Evolutionary conservation across 2,797 vertebrate genomes (phyloP).

Genomic region (Sebastes taczanowskii): DNA sequence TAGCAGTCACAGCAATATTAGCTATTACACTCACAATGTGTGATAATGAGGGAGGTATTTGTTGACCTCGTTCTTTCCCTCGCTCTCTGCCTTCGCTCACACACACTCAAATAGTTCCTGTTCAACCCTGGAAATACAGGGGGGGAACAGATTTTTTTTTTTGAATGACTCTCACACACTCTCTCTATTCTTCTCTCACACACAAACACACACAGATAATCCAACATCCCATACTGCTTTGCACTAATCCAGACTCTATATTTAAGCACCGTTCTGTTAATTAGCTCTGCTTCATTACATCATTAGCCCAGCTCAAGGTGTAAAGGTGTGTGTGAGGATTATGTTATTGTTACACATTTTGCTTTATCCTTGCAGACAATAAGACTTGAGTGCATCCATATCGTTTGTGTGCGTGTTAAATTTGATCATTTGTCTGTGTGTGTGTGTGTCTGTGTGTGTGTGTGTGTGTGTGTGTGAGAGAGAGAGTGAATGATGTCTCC

Average conservation of each 20-base stretch:
- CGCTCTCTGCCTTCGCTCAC: not conserved
- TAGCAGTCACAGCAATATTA: not conserved
- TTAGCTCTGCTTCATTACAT: slow-evolving; percentile 25
- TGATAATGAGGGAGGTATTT: slow-evolving; percentile 4
- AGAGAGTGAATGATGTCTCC: slow-evolving; percentile 54
- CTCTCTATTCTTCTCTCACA: not conserved
- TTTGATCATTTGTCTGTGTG: slow-evolving; percentile 1
- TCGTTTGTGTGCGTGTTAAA: slow-evolving; percentile 7
- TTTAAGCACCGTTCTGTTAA: slow-evolving; percentile 20
- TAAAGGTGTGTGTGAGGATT: slow-evolving; percentile 20
- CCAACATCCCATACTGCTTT: not conserved
- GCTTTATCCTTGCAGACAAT: not conserved
- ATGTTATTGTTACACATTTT: not conserved
- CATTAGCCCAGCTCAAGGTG: slow-evolving; percentile 25
- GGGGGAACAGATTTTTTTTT: not conserved
- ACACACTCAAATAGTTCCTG: not conserved
- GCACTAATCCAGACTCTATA: slow-evolving; percentile 22
- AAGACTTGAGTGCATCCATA: not conserved
- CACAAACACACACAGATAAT: not conserved
- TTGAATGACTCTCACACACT: not conserved
- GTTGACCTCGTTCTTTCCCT: not conserved
- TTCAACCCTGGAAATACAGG: not conserved
- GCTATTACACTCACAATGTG: slow-evolving; percentile 15
- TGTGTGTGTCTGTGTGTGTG: no score
- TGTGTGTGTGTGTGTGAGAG: no score